A percentile compares a stretch with the other conserved stretches of the same genome.
Evolutionary conservation across 2,888 invertebrate genomes (phyloP).

Genomic region (Rhamphomyia laevipes): DNA sequence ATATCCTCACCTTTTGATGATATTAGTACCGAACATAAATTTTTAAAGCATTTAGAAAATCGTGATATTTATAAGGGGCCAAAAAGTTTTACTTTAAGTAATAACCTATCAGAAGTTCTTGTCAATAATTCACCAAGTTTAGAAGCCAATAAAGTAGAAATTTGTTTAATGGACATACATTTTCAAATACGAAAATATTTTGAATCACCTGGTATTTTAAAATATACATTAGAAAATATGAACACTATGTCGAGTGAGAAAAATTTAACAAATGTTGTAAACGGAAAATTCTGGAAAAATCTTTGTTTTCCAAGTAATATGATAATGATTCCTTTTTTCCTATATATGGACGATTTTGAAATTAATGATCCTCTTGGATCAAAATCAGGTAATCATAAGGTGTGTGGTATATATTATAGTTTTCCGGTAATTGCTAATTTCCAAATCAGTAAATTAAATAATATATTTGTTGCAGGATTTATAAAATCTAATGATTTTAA

Average conservation of each 20-base stretch:
- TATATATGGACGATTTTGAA: no score
- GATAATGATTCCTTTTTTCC: background rate
- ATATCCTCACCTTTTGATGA: no score
- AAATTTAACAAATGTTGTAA: no score
- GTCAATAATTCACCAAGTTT: no score
- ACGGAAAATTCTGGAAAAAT: no score
- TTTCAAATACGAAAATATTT: background rate
- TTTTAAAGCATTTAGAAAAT: no score
- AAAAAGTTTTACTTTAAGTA: no score
- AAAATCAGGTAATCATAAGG: background rate
- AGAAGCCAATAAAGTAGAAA: background rate
- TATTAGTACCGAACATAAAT: no score
- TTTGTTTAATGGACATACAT: background rate
- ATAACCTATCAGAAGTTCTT: no score
- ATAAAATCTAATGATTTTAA: background rate
- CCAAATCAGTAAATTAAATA: background rate
- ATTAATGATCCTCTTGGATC: background rate
- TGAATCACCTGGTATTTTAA: background rate
- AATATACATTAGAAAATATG: background rate
- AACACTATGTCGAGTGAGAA: background rate
- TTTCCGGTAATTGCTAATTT: background rate
- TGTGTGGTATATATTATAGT: background rate
- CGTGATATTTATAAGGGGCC: no score
- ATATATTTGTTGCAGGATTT: background rate
- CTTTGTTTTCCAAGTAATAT: no score